phyloP scores from a whole-genome alignment of 2,797 vertebrate genomes.

The Tragopan temminckii region DNA sequence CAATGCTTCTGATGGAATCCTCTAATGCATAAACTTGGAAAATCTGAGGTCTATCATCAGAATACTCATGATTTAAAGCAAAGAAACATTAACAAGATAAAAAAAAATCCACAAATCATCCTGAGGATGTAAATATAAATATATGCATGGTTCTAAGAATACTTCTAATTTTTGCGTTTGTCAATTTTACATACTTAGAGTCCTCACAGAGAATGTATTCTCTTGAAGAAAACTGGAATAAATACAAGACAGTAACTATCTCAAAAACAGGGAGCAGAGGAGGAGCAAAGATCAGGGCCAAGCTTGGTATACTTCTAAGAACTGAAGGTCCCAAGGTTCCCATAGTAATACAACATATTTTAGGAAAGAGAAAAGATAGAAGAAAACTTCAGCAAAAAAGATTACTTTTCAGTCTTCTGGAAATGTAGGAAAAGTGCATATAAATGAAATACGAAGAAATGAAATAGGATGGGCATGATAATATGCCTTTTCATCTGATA shows the following conservation, averaged over 20 bases:
- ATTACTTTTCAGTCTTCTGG: conserved; percentile 17
- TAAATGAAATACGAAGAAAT: neutral
- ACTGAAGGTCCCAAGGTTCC: neutral
- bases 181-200: neutral
- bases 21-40: neutral
- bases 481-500: neutral
- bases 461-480: neutral
- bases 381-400: conserved; percentile 6
- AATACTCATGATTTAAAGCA: neutral
- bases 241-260: neutral
- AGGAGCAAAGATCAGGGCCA: neutral
- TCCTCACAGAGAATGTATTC: neutral
- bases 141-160: neutral
- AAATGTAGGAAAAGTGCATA: conserved; percentile 1
- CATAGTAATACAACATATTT: neutral
- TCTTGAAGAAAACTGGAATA: neutral
- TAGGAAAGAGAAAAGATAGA: neutral
- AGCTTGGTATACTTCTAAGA: neutral
- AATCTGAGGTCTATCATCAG: neutral
- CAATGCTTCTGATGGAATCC: neutral
- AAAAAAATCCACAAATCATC: neutral
- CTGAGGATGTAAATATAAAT: neutral
- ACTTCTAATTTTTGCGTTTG: neutral
- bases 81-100: neutral
- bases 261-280: neutral